phyloP scores from a whole-genome alignment of 2,888 invertebrate genomes.

The Cacoxenus indagator region DNA sequence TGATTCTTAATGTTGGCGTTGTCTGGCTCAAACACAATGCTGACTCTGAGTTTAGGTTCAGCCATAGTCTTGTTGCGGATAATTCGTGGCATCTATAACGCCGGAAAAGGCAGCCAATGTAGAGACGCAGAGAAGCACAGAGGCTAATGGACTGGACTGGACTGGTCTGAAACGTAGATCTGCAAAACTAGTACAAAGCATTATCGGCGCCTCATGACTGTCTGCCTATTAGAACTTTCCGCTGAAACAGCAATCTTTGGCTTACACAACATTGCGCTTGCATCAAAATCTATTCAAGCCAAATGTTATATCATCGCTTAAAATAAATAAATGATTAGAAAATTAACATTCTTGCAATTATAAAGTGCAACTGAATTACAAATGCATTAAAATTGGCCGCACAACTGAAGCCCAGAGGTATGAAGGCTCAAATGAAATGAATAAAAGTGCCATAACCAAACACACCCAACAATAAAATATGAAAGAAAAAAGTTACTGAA shows the following conservation, averaged over 20 bases:
- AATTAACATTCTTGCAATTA: conserved; percentile 60
- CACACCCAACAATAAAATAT: neutral
- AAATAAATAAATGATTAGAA: conserved; percentile 57
- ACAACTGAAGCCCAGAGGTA: conserved; percentile 19
- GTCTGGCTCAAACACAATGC: neutral
- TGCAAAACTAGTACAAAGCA: no score
- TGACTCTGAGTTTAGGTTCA: neutral
- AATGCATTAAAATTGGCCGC: conserved; percentile 57
- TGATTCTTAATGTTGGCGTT: conserved; percentile 47
- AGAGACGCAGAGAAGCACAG: no score
- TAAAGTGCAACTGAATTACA: conserved; percentile 63
- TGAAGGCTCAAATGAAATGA: neutral
- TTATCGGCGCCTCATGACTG: no score
- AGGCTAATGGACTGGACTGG: no score
- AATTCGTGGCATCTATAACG: neutral
- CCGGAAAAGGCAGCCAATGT: neutral
- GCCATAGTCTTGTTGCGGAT: neutral
- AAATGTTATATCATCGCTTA: neutral
- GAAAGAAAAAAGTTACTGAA: conserved; percentile 22
- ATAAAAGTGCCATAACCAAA: neutral
- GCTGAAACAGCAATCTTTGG: no score
- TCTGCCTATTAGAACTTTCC: no score
- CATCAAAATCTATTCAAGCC: neutral
- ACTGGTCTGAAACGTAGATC: no score
- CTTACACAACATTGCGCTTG: neutral